Evolutionary conservation across 2,888 invertebrate species (phyloP).

Genomic region (Griposia aprilina): DNA sequence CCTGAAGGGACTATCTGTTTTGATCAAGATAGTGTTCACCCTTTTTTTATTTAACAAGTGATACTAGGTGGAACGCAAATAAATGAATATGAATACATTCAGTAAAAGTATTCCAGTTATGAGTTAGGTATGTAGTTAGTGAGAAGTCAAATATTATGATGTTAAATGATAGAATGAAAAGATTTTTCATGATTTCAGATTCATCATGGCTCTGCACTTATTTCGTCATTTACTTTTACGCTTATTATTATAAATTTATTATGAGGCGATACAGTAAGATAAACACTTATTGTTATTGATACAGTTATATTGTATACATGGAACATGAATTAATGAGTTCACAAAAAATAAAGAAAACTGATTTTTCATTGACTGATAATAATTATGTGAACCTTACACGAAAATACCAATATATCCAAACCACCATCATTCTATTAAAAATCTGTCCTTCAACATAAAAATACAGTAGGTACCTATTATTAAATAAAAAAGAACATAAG

Average conservation of each 20-base stretch:
- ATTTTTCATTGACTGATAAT: neutral
- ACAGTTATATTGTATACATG: neutral
- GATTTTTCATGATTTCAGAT: too few species aligned
- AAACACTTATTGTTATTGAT: neutral
- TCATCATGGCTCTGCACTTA: neutral
- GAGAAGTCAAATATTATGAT: neutral
- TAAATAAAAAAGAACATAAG: neutral
- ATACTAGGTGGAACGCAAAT: neutral
- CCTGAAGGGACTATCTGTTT: neutral
- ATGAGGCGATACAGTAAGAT: neutral
- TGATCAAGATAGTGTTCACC: neutral
- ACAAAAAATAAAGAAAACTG: neutral
- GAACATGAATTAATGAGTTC: neutral
- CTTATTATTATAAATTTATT: neutral
- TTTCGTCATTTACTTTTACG: neutral
- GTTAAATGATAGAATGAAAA: neutral
- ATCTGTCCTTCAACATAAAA: neutral
- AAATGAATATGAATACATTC: neutral
- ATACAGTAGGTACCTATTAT: neutral
- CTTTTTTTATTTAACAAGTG: neutral
- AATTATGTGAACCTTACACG: neutral
- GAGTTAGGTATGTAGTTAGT: neutral
- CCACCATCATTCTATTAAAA: neutral
- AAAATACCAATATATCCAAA: neutral
- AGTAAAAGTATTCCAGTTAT: neutral